These are phyloP conservation scores for Trichomalopsis sarcophagae DNA, from an alignment of 1,140 invertebrate genomes.

Conservation along the genomic window DNA sequence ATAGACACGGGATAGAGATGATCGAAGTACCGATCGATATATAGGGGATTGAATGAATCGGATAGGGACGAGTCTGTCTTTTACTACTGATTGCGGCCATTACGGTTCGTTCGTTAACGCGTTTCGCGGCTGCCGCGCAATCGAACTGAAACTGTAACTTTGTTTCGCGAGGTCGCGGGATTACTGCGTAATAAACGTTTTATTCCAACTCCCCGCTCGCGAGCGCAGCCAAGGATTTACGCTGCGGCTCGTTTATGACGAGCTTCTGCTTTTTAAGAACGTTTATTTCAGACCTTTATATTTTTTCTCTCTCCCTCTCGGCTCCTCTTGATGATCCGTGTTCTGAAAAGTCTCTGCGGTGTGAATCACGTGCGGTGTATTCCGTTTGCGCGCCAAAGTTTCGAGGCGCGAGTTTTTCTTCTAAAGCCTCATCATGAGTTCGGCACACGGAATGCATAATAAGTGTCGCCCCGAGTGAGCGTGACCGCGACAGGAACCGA, in stretches of 20 bases:
- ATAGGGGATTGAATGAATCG: slow-evolving; percentile 8
- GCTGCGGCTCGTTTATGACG: not conserved
- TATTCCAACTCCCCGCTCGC: not conserved
- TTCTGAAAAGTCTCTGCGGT: no score
- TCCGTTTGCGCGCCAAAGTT: slow-evolving; percentile 3
- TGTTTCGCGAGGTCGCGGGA: not conserved
- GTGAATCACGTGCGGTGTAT: not conserved
- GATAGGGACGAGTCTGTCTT: not conserved
- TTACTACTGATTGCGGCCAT: slow-evolving; percentile 36
- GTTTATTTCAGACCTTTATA: no score
- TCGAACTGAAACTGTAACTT: slow-evolving; percentile 17
- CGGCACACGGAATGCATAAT: slow-evolving; percentile 24
- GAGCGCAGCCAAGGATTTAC: not conserved
- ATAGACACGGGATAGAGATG: slow-evolving; percentile 9
- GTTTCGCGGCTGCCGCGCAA: not conserved
- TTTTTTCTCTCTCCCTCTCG: no score
- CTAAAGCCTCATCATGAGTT: slow-evolving; percentile 18
- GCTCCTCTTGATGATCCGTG: no score
- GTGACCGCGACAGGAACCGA: not conserved
- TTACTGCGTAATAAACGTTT: slow-evolving; percentile 5
- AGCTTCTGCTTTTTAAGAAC: not conserved
- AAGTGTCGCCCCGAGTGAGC: not conserved
- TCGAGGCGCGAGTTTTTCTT: not conserved
- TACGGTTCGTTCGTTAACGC: slow-evolving; percentile 10
- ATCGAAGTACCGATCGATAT: slow-evolving; percentile 19